Evolutionary conservation across 2,797 vertebrate genomes (phyloP).

Genomic region (Amphiprion clarkii): DNA sequence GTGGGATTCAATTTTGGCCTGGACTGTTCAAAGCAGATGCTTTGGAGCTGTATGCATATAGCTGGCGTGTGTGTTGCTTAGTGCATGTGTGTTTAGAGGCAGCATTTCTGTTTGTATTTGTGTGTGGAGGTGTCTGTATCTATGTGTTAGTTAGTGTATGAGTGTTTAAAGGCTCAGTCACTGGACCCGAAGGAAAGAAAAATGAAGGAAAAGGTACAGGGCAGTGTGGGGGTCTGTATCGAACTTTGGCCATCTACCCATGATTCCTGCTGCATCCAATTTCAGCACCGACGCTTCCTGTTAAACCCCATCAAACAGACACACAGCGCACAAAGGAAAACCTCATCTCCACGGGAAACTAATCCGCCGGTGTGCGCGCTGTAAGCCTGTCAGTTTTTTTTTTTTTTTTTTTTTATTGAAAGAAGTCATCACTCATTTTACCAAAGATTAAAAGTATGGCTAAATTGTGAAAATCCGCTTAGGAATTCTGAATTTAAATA

Average conservation of each 20-base stretch:
- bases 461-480: constrained; percentile 99
- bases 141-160: constrained; percentile 46
- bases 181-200: constrained; percentile 66
- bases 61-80: constrained; percentile 16
- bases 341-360: constrained; percentile 99
- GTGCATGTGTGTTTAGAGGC: constrained; percentile 24
- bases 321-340: constrained; percentile 97
- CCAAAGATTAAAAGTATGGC: constrained; percentile 99
- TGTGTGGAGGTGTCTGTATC: constrained; percentile 49
- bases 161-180: constrained; percentile 73
- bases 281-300: constrained; percentile 97
- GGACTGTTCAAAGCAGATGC: constrained; percentile 62
- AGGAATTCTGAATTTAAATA: constrained; percentile 99
- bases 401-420: constrained; percentile 91
- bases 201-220: constrained; percentile 75
- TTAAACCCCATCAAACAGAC: constrained; percentile 99
- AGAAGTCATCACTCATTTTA: constrained; percentile 99
- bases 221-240: constrained; percentile 92
- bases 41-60: constrained; percentile 45
- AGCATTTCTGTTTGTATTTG: constrained; percentile 34
- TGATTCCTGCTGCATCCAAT: constrained; percentile 99
- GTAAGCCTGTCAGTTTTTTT: constrained; percentile 94
- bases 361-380: constrained; percentile 96
- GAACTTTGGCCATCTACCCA: constrained; percentile 94
- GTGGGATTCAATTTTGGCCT: constrained; percentile 64